These are phyloP conservation scores for Oopsacas minuta DNA, from an alignment of 37 sponge, comb jelly and placozoan species.

Conservation along the genomic window DNA sequence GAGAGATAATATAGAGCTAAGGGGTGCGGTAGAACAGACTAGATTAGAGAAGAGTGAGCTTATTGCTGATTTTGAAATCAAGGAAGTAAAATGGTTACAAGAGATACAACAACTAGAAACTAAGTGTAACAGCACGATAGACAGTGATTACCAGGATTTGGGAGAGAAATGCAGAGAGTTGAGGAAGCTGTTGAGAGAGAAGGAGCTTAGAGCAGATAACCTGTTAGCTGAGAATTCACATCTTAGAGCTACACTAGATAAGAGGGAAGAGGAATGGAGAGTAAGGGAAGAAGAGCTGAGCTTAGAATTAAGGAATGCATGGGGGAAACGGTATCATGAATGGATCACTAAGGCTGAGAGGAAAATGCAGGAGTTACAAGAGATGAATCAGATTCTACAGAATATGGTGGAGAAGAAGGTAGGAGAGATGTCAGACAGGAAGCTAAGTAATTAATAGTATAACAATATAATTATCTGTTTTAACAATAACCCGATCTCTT, in stretches of 20 bases:
- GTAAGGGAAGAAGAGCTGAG: slow-evolving; percentile 32
- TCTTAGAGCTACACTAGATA: slow-evolving; percentile 30
- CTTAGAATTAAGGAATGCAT: slow-evolving; percentile 35
- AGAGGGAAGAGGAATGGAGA: slow-evolving; percentile 49
- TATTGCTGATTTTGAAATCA: background rate
- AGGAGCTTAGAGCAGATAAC: slow-evolving; percentile 26
- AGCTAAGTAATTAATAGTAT: background rate
- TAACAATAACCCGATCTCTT: background rate
- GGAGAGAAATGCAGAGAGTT: slow-evolving; percentile 24
- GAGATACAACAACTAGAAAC: background rate
- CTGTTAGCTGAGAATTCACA: slow-evolving; percentile 23
- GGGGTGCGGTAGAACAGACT: background rate
- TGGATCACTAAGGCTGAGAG: slow-evolving; percentile 65
- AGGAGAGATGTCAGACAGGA: background rate
- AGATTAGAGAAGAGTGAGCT: background rate
- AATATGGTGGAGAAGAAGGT: slow-evolving; percentile 1
- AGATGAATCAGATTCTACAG: slow-evolving; percentile 40
- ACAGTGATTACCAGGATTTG: slow-evolving; percentile 21
- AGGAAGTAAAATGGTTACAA: background rate
- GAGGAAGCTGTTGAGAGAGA: slow-evolving; percentile 18
- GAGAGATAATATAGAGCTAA: background rate
- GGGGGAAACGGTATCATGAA: slow-evolving; percentile 62
- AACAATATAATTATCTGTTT: too few species aligned
- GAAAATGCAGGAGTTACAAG: slow-evolving; percentile 63
- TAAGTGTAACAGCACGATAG: background rate